phyloP scores from a whole-genome alignment of 2,888 invertebrate genomes.

The Opisthograptis luteolata region DNA sequence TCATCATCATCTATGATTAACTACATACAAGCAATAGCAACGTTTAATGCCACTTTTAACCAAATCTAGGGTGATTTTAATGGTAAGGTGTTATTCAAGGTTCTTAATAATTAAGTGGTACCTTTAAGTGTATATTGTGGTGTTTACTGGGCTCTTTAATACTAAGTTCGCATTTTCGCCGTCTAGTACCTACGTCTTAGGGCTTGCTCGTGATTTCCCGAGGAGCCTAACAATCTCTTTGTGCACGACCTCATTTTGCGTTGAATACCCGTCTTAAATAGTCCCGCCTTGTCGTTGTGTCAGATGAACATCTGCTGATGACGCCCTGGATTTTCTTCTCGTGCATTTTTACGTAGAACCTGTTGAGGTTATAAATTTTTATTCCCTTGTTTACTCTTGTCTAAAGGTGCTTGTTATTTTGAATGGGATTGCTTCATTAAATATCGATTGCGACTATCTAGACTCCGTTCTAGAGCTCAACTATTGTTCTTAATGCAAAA shows the following conservation, averaged over 20 bases:
- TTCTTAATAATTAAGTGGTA: no score
- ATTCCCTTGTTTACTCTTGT: slow-evolving; percentile 20
- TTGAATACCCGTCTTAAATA: slow-evolving; percentile 61
- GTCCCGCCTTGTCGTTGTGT: slow-evolving; percentile 51
- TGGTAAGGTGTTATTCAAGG: no score
- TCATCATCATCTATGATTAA: no score
- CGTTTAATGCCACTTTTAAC: no score
- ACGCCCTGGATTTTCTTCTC: slow-evolving; percentile 33
- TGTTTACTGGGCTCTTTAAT: slow-evolving; percentile 6
- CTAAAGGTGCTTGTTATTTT: slow-evolving; percentile 12
- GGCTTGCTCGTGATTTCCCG: slow-evolving; percentile 61
- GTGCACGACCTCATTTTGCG: slow-evolving; percentile 71
- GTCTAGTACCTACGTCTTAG: slow-evolving; percentile 8
- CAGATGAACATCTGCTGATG: slow-evolving; percentile 55
- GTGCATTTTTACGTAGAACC: slow-evolving; percentile 27
- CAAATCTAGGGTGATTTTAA: no score
- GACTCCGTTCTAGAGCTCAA: neutral
- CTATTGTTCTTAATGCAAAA: neutral
- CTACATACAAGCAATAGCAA: no score
- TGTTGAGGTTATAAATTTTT: slow-evolving; percentile 28
- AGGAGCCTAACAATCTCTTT: slow-evolving; percentile 71
- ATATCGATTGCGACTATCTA: slow-evolving; percentile 8
- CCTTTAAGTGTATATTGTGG: no score
- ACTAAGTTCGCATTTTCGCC: slow-evolving; percentile 25
- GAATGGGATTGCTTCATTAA: slow-evolving; percentile 9